These are phyloP conservation scores for Metaphire vulgaris DNA, from an alignment of 1,140 invertebrate genomes.

Conservation along the genomic window DNA sequence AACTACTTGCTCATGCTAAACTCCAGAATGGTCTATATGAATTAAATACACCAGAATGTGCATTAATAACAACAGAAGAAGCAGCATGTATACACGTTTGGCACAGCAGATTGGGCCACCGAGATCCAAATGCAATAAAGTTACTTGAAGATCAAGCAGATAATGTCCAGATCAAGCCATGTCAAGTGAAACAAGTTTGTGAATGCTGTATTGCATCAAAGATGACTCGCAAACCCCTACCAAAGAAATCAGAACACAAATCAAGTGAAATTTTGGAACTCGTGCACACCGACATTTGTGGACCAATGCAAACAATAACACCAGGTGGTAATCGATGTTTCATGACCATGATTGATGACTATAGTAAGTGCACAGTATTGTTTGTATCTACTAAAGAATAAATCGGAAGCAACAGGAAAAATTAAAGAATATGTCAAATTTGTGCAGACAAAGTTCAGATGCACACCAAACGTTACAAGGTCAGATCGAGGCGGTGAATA, in stretches of 20 bases:
- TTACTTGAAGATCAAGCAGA: background rate
- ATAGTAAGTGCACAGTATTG: conserved; percentile 44
- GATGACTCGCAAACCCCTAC: conserved; percentile 23
- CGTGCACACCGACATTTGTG: conserved; percentile 51
- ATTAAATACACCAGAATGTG: background rate
- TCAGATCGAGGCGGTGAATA: conserved; percentile 27
- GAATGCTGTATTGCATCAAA: conserved; percentile 31
- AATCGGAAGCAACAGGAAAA: conserved; percentile 38
- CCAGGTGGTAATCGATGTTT: conserved; percentile 46
- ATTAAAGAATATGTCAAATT: conserved; percentile 27
- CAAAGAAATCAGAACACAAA: conserved; percentile 22
- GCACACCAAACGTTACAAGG: background rate
- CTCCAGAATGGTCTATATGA: conserved; percentile 6
- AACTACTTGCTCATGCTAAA: background rate
- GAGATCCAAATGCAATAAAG: conserved; percentile 16
- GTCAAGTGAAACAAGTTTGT: conserved; percentile 10
- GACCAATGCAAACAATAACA: conserved; percentile 47
- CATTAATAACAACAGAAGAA: conserved; percentile 1
- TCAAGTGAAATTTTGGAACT: conserved; percentile 38
- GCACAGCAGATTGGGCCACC: conserved; percentile 30
- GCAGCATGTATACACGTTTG: conserved; percentile 14
- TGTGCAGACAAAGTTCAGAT: conserved; percentile 31
- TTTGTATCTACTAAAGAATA: conserved; percentile 50
- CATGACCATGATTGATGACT: conserved; percentile 53
- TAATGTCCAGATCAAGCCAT: background rate